These are phyloP conservation scores for Spheniscus mendiculus DNA, from an alignment of 2,113 vertebrate species.

Conservation along the genomic window DNA sequence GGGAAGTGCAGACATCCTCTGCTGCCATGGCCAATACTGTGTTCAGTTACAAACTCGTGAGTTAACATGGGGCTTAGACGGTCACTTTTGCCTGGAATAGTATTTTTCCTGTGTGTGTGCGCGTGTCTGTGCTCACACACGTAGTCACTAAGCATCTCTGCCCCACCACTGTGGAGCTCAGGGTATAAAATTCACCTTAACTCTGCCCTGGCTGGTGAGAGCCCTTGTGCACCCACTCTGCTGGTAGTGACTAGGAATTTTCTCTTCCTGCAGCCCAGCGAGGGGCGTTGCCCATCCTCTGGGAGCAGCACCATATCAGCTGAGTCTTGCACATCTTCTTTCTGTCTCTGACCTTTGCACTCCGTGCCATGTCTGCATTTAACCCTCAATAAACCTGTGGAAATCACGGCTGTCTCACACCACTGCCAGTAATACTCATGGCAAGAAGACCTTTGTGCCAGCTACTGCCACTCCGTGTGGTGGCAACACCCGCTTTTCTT, in stretches of 20 bases:
- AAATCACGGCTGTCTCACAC: not conserved
- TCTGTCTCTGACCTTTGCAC: not conserved
- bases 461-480: not conserved
- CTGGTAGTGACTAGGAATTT: not conserved
- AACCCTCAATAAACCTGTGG: not conserved
- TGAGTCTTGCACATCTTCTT: not conserved
- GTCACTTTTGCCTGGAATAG: not conserved
- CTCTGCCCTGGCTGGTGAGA: not conserved
- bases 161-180: not conserved
- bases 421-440: not conserved
- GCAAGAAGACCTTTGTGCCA: not conserved
- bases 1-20: not conserved
- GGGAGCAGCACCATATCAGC: rapidly evolving
- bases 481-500: not conserved
- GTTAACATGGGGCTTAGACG: not conserved
- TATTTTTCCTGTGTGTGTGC: not conserved
- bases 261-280: not conserved
- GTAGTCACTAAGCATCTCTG: not conserved
- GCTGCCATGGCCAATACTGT: not conserved
- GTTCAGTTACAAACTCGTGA: not conserved
- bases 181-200: not conserved
- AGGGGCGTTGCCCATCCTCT: not conserved
- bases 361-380: not conserved
- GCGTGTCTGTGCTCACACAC: not conserved
- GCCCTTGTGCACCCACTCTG: not conserved